Evolutionary conservation across 2,113 vertebrate species (phyloP).

Genomic region (Rhabdomys dilectus): DNA sequence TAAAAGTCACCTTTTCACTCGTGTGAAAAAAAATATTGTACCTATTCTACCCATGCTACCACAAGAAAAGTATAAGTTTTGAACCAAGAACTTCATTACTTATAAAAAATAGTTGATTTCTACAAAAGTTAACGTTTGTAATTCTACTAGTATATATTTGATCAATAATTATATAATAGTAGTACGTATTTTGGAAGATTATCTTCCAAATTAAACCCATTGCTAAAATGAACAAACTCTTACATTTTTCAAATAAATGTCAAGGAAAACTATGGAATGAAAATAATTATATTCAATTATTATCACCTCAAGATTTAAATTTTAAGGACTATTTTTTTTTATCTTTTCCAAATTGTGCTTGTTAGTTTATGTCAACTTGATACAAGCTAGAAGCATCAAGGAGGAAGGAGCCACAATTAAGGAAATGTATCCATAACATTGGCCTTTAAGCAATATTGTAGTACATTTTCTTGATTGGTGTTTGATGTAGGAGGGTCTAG

Average conservation of each 20-base stretch:
- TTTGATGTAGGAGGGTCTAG: too few relatives aligned
- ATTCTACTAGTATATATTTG: neutral
- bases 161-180: neutral
- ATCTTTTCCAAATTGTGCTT: neutral
- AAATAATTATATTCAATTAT: neutral
- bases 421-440: neutral
- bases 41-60: neutral
- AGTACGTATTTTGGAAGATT: neutral
- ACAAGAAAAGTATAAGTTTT: neutral
- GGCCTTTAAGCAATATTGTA: neutral
- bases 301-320: neutral
- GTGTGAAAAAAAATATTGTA: neutral
- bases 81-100: neutral
- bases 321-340: neutral
- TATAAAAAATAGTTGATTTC: neutral
- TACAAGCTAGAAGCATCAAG: neutral
- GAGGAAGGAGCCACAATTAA: neutral
- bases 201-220: neutral
- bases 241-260: neutral
- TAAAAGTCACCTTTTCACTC: neutral
- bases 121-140: neutral
- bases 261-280: neutral
- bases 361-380: neutral
- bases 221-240: neutral
- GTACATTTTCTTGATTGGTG: neutral